Conservation (phyloP, 1,140 invertebrate genomes). For the Drosophila eugracilis region DNA sequence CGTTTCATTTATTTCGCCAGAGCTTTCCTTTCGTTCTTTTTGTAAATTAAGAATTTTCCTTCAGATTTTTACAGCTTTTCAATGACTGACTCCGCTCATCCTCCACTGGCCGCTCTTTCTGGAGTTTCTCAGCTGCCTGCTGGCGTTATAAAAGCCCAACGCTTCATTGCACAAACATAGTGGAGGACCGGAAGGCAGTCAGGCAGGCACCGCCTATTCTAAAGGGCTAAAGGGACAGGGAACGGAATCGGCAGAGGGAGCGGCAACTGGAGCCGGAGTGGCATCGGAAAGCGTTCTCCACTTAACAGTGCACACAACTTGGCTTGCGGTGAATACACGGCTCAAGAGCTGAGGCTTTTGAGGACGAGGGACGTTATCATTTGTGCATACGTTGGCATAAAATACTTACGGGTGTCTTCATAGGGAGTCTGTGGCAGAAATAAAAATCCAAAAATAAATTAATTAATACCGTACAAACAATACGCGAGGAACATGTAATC, state of each 20-base stretch:
- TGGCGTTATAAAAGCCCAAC: slow-evolving; percentile 80
- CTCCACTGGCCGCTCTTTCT: slow-evolving; percentile 9
- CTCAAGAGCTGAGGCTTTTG: slow-evolving; percentile 18
- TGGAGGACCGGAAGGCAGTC: slow-evolving; percentile 55
- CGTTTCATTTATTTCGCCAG: slow-evolving; percentile 75
- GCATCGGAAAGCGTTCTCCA: slow-evolving; percentile 36
- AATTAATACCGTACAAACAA: slow-evolving; percentile 78
- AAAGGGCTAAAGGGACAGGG: slow-evolving; percentile 51
- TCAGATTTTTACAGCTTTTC: slow-evolving; percentile 71
- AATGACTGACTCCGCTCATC: slow-evolving; percentile 51
- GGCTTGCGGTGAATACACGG: slow-evolving; percentile 48
- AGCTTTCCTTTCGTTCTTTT: slow-evolving; percentile 51
- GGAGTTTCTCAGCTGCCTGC: slow-evolving; percentile 70
- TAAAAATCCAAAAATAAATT: slow-evolving; percentile 68
- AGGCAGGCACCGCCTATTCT: slow-evolving; percentile 53
- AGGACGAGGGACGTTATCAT: slow-evolving; percentile 41
- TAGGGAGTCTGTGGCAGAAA: slow-evolving; percentile 46
- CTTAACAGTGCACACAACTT: slow-evolving; percentile 70
- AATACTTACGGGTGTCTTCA: slow-evolving; percentile 27
- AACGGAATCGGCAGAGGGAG: slow-evolving; percentile 4
- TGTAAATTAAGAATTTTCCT: slow-evolving; percentile 77
- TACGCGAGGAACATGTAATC: slow-evolving; percentile 35
- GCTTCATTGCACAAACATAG: slow-evolving; percentile 81
- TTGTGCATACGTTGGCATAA: slow-evolving; percentile 69
- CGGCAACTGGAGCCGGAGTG: not conserved